phyloP scores from a whole-genome alignment of 2,797 vertebrate genomes.

The Corythornis leucogaster region DNA sequence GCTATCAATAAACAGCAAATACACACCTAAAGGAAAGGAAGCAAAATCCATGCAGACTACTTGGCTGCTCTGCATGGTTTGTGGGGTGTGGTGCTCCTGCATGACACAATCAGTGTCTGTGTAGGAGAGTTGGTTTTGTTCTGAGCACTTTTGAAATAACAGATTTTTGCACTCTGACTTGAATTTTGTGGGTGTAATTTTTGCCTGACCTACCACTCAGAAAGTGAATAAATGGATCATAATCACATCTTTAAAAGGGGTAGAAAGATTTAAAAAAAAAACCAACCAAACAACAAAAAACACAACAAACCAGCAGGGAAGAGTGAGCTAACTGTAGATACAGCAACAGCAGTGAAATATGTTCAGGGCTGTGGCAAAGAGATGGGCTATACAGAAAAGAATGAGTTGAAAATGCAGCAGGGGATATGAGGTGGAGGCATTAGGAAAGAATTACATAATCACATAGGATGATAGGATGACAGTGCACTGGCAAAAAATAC shows the following conservation, averaged over 20 bases:
- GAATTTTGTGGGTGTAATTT: background rate
- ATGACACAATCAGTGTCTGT: rapidly evolving
- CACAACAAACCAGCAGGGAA: background rate
- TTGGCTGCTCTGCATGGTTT: background rate
- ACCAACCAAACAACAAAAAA: too few species aligned
- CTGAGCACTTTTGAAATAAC: background rate
- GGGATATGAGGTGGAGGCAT: background rate
- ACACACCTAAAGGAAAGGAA: background rate
- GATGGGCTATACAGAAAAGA: background rate
- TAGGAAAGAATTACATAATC: background rate
- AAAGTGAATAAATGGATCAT: background rate
- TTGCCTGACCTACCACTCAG: background rate
- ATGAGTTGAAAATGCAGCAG: background rate
- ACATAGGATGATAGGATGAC: background rate
- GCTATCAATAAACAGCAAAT: background rate
- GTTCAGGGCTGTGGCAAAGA: background rate
- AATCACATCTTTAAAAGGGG: background rate
- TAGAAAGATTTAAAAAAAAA: background rate
- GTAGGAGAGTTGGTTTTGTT: background rate
- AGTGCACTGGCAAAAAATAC: background rate
- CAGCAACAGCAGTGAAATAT: background rate
- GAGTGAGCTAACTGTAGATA: background rate
- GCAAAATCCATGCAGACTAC: background rate
- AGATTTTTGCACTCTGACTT: background rate
- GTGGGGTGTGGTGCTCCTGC: background rate